Base-by-base conservation (phyloP, 92 coral and sea anemone genomes). In the Montipora capitata region DNA sequence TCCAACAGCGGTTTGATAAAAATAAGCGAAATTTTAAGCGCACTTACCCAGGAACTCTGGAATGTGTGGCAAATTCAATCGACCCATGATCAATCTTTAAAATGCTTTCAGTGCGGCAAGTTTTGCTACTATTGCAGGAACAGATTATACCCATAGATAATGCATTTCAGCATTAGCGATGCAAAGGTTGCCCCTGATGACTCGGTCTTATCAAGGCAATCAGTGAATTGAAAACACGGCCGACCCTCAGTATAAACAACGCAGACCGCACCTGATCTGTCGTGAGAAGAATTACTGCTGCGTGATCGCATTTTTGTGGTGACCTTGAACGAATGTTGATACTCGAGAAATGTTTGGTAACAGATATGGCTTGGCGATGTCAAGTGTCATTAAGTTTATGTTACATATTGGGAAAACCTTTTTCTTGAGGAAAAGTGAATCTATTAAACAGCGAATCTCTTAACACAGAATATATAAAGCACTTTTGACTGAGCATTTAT, bases 111-210 rank as follows among this genome's bases (percentile, higher is more conserved):
- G 87, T 42, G 15, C 80, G 71, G 49, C 79, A 61, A 42, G 58
- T 72, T 38, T 77, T 72, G 42, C 72, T 62, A 18, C 70, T 73
- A 2, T 64, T 73, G 67, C 87, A 83, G 72, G 87, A 83, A 73
- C 87, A 83, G 42, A 83, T 62, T 43, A 59, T 14, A 72, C 87
- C 87, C 87, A 83, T 83, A 14, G 11, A 83, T 14, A 72, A 17
- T 43, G 61, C 43, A 20, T 61, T 38, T 58, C 14, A 54, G 17
- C 85, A 81, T 81, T 52, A 20, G 59, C 48, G 58, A 39, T 51
- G 65, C 6, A 16, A 16, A 6, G 51, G 40, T 81, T 35, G 56
- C 9, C 10, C 77, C 48, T n/a, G 16, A 16, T 5, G 10, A 27
- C 35, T 27, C 35, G 35, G 35, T 27, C 35, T 27, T 27, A 27